Evolutionary conservation across 2,797 vertebrate genomes (phyloP).

Genomic region (Pseudomugil gertrudae): DNA sequence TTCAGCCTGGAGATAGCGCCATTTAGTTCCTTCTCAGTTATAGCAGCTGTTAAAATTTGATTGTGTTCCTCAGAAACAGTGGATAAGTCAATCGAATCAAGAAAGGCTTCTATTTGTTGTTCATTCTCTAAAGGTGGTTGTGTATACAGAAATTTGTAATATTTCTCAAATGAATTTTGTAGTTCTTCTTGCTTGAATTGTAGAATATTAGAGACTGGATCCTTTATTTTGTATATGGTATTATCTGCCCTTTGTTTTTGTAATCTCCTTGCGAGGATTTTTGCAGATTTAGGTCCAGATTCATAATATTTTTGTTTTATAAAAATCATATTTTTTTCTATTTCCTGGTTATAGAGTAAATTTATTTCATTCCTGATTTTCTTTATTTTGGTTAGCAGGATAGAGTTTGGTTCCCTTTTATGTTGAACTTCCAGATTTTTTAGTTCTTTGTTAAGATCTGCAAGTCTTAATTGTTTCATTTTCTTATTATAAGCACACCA

Average conservation of each 20-base stretch:
- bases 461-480: not conserved
- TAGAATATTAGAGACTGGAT: not conserved
- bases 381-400: not conserved
- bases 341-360: not conserved
- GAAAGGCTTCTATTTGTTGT: not conserved
- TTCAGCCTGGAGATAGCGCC: not conserved
- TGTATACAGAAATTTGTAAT: not conserved
- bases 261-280: not conserved
- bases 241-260: not conserved
- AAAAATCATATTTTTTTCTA: not conserved
- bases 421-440: not conserved
- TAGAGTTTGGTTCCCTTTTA: not conserved
- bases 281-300: not conserved
- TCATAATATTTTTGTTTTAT: slow-evolving; percentile 2
- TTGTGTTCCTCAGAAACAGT: not conserved
- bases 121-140: not conserved
- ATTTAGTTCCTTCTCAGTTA: not conserved
- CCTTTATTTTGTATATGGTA: not conserved
- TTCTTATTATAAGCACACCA: not conserved
- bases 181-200: not conserved
- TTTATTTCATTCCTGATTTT: slow-evolving; percentile 4
- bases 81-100: not conserved
- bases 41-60: not conserved
- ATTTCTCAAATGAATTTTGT: slow-evolving; percentile 2
- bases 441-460: not conserved